Percentiles rank a stretch among this genome's conserved stretches.
phyloP scores from a whole-genome alignment of 2,797 vertebrate species.

The Pangasius krempfi region DNA sequence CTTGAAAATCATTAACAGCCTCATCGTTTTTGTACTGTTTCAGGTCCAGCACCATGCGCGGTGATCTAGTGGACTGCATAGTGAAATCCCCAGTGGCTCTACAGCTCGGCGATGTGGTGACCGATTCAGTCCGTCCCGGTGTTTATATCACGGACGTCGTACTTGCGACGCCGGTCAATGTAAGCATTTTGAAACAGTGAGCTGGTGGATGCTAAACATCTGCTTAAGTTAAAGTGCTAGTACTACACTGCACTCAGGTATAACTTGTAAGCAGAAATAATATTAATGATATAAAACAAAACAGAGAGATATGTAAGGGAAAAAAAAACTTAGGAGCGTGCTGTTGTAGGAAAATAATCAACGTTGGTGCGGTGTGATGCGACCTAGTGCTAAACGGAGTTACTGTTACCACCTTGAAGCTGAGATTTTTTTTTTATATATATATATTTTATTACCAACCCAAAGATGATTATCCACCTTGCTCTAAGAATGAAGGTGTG shows the following conservation, averaged over 20 bases:
- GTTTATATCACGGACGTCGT: slow-evolving; percentile 85
- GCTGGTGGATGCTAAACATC: not conserved
- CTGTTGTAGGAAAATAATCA: not conserved
- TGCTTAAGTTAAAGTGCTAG: not conserved
- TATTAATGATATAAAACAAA: not conserved
- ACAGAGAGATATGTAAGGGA: too few species aligned
- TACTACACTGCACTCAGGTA: not conserved
- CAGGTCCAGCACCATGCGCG: slow-evolving; percentile 33
- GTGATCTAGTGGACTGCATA: slow-evolving; percentile 68
- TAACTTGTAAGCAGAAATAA: not conserved
- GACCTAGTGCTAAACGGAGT: not conserved
- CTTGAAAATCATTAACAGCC: not conserved
- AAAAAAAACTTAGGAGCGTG: too few species aligned
- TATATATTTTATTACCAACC: not conserved
- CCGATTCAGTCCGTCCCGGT: slow-evolving; percentile 75
- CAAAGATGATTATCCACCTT: too few species aligned
- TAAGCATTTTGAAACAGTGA: slow-evolving; percentile 65
- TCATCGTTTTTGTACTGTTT: not conserved
- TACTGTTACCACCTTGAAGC: too few species aligned
- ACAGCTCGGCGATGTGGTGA: slow-evolving; percentile 79
- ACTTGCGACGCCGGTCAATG: slow-evolving; percentile 76
- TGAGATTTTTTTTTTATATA: not conserved
- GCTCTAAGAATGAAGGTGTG: not conserved
- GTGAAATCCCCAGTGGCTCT: slow-evolving; percentile 81
- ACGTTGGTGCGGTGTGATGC: not conserved